Evolutionary conservation across 2,888 invertebrate species (phyloP).

Genomic region (Apotomis capreana): DNA sequence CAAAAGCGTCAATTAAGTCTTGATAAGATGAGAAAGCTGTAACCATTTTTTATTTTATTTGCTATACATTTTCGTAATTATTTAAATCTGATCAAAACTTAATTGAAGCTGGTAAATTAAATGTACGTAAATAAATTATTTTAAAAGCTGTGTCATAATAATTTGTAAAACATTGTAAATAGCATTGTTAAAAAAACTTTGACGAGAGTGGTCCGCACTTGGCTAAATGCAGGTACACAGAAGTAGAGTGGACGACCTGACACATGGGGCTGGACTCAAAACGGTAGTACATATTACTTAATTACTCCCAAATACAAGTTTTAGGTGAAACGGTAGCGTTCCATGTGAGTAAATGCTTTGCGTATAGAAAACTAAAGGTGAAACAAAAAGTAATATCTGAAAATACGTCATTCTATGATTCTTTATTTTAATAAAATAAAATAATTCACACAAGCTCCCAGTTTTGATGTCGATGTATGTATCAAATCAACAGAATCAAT

Average conservation of each 20-base stretch:
- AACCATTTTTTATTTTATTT: not conserved
- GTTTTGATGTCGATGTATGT: too few relatives aligned
- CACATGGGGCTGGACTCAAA: constrained; percentile 2
- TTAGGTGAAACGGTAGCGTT: constrained; percentile 9
- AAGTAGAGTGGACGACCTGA: constrained; percentile 32
- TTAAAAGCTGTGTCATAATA: constrained; percentile 14
- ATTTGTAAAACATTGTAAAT: constrained; percentile 10
- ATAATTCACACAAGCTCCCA: too few relatives aligned
- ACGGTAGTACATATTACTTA: not conserved
- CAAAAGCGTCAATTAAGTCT: constrained; percentile 22
- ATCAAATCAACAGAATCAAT: too few relatives aligned
- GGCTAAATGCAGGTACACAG: constrained; percentile 38
- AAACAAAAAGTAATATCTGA: too few relatives aligned
- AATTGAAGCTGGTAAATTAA: constrained; percentile 25
- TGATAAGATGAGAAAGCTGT: constrained; percentile 17
- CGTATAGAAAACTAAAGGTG: not conserved
- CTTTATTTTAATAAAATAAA: not conserved
- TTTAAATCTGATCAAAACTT: constrained; percentile 30
- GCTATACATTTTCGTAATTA: not conserved
- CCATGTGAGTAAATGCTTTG: not conserved
- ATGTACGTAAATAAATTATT: constrained; percentile 13
- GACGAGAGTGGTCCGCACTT: constrained; percentile 29
- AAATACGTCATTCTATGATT: too few relatives aligned
- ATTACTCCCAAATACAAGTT: not conserved
- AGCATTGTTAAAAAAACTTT: constrained; percentile 16